These are phyloP conservation scores for Masnerella sp. DNA, from an alignment of 2,888 invertebrate genomes.

Conservation along the genomic window DNA sequence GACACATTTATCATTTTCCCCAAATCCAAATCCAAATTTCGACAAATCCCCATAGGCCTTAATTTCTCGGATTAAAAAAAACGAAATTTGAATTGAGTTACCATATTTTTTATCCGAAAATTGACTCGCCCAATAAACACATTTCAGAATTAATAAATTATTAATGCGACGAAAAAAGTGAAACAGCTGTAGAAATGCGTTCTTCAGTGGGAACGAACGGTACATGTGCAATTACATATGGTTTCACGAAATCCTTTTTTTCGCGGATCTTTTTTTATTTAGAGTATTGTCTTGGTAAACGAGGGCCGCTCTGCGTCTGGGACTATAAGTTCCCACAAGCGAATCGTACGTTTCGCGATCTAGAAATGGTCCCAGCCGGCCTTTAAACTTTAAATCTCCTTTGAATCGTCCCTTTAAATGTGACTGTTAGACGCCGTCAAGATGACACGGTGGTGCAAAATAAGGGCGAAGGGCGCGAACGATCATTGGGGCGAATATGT, in stretches of 20 bases:
- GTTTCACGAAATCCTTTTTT: conserved; percentile 21
- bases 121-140: no score
- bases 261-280: conserved; percentile 6
- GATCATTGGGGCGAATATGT: conserved; percentile 38
- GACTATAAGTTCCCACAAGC: conserved; percentile 18
- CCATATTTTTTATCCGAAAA: no score
- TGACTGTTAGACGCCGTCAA: conserved; percentile 40
- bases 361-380: conserved; percentile 36
- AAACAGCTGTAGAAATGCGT: no score
- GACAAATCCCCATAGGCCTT: no score
- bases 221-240: conserved; percentile 13
- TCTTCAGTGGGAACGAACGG: no score
- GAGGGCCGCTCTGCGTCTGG: conserved; percentile 26
- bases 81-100: no score
- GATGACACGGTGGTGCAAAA: conserved; percentile 46
- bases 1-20: no score
- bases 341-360: conserved; percentile 23
- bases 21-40: no score
- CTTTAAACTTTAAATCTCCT: conserved; percentile 71
- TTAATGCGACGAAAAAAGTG: no score
- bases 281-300: conserved; percentile 37
- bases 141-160: background rate
- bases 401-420: conserved; percentile 48
- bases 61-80: no score
- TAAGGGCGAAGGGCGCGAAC: conserved; percentile 48